Evolutionary conservation across 2,797 vertebrate species (phyloP).

Genomic region (Phataginus tetradactyla): DNA sequence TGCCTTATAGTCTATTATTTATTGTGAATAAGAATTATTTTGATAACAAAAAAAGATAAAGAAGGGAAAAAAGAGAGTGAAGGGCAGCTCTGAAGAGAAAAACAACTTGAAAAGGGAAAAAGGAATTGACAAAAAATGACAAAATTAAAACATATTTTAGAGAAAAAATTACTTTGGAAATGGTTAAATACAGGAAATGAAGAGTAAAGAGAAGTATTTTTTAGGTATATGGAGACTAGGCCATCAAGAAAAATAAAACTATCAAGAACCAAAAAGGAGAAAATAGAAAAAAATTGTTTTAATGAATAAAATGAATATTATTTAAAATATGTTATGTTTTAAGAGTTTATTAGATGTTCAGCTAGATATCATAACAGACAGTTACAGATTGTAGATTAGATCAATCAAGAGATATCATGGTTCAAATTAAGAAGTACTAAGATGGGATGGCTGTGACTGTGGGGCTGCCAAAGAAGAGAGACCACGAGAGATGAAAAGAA

Average conservation of each 20-base stretch:
- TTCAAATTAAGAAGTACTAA: not conserved
- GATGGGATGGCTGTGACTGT: no score
- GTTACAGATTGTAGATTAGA: not conserved
- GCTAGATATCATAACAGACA: not conserved
- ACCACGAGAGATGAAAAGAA: not conserved
- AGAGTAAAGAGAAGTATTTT: not conserved
- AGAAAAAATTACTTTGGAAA: not conserved
- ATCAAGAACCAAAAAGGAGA: not conserved
- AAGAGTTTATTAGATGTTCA: not conserved
- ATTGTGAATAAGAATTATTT: not conserved
- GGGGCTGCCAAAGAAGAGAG: not conserved
- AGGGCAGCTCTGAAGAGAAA: not conserved
- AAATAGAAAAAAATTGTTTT: not conserved
- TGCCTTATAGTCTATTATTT: not conserved
- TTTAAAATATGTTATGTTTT: not conserved
- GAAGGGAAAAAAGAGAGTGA: not conserved
- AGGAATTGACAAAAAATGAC: not conserved
- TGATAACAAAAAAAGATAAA: not conserved
- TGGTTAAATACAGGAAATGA: not conserved
- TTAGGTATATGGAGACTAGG: not conserved
- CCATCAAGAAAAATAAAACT: not conserved
- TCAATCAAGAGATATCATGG: not conserved
- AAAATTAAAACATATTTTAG: not conserved
- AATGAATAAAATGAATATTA: not conserved
- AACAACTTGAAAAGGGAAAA: not conserved